Base-by-base conservation (phyloP, 2,888 invertebrate species). In the Lasioglossum vierecki region DNA sequence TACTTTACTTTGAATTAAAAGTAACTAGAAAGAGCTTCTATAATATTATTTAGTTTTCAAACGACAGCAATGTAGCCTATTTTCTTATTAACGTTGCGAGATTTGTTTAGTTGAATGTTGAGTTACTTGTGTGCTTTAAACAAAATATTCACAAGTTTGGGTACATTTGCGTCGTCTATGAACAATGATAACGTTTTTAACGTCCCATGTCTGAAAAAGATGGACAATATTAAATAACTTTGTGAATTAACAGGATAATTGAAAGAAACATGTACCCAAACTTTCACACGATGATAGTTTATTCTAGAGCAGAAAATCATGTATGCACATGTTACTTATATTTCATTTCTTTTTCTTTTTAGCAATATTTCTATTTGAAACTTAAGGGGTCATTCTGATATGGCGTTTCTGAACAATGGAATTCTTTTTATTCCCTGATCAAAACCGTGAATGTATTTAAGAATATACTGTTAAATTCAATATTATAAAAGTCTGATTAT, bases 1-100 rank as follows among this genome's bases (percentile, higher is more conserved):
- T 46, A 13, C 46, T 72, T 76, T 46, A 66, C 39, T 41, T 44
- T 15, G 18, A 46, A 46, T 84, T 57, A 6, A 39, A 41, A 44
- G 39, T 30, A 60, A 53, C 30, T 71, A 68, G 68, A 39, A 39
- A 41, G n/a, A 26, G 82, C 71, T 82, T 83, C 13, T n/a, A n/a
- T n/a, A n/a, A n/a, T n/a, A n/a, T n/a, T n/a, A n/a, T n/a, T n/a
- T n/a, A 0, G n/a, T 30, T 60, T 84, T 84, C 26, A 26, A 53
- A 41, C 60, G 66, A 5, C 11, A 39, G 49, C 6, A 13, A 15
- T 41, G 18, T 44, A 57, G 53, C 4, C n/a, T 41, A n/a, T 18
- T 60, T 71, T 57, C n/a, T 18, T 13, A 35, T 68, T 76, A 15
- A 66, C 18, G n/a, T 76, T 41, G 22, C 41, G 35, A 57, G 18